Conservation (phyloP, 2,113 vertebrate species). For the Pycnonotus jocosus region DNA sequence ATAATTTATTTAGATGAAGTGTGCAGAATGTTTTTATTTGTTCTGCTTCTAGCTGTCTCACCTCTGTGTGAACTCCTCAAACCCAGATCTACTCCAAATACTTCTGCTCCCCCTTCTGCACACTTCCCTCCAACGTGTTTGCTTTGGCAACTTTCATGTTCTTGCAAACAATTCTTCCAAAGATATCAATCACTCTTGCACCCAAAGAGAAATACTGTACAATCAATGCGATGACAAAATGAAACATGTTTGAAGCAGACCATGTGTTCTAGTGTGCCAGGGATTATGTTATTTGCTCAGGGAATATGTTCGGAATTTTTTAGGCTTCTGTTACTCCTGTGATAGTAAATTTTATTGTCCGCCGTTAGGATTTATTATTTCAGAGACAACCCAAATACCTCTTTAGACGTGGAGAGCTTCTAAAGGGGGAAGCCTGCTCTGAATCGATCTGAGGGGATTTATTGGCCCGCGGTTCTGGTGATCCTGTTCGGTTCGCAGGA, state of each 20-base stretch:
- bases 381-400: constrained; percentile 42
- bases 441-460: not conserved
- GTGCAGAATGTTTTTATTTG: constrained; percentile 91
- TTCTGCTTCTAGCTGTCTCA: constrained; percentile 89
- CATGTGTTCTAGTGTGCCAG: constrained; percentile 86
- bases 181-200: constrained; percentile 94
- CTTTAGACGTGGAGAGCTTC: constrained; percentile 1
- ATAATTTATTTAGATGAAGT: constrained; percentile 89
- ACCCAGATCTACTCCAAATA: constrained; percentile 80
- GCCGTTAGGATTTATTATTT: constrained; percentile 73
- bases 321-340: constrained; percentile 77
- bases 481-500: not conserved
- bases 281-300: constrained; percentile 78
- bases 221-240: constrained; percentile 91
- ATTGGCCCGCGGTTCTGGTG: not conserved
- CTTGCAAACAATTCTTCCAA: constrained; percentile 88
- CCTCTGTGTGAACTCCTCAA: constrained; percentile 88
- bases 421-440: not conserved
- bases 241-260: constrained; percentile 90
- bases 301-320: constrained; percentile 75
- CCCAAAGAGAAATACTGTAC: constrained; percentile 79
- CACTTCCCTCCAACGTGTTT: constrained; percentile 86
- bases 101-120: constrained; percentile 78
- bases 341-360: constrained; percentile 73
- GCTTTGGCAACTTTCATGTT: constrained; percentile 89